Evolutionary conservation across 2,888 invertebrate species (phyloP).

Genomic region (Leucophenga montana): DNA sequence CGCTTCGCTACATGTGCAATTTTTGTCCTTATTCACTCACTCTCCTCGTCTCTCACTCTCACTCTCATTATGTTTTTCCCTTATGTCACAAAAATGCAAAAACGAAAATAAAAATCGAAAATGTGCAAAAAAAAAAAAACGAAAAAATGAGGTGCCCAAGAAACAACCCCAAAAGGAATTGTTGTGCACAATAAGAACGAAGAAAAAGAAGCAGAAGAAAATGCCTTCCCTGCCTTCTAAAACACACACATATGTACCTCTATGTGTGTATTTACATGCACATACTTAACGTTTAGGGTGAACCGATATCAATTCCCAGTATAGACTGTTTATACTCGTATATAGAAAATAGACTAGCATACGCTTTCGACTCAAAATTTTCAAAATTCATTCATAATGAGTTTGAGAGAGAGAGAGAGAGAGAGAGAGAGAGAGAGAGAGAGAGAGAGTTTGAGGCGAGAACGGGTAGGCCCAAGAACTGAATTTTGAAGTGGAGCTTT

Average conservation of each 20-base stretch:
- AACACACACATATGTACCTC: constrained; percentile 11
- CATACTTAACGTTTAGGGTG: not conserved
- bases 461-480: too few relatives aligned
- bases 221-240: constrained; percentile 15
- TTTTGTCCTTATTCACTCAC: not conserved
- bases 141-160: constrained; percentile 9
- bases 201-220: constrained; percentile 29
- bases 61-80: not conserved
- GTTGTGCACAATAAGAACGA: constrained; percentile 11
- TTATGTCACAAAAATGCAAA: constrained; percentile 13
- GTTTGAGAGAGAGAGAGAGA: too few relatives aligned
- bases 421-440: too few relatives aligned
- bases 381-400: too few relatives aligned
- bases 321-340: too few relatives aligned
- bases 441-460: too few relatives aligned
- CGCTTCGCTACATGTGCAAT: constrained; percentile 30
- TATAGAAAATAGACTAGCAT: too few relatives aligned
- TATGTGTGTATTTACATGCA: constrained; percentile 16
- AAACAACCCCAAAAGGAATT: constrained; percentile 36
- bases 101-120: constrained; percentile 19
- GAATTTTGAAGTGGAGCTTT: too few relatives aligned
- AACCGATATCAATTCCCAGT: too few relatives aligned
- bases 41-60: not conserved
- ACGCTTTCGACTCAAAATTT: too few relatives aligned
- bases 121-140: constrained; percentile 5